These are phyloP conservation scores for Doryteuthis pealeii DNA, from an alignment of 1,140 invertebrate genomes.

Conservation along the genomic window DNA sequence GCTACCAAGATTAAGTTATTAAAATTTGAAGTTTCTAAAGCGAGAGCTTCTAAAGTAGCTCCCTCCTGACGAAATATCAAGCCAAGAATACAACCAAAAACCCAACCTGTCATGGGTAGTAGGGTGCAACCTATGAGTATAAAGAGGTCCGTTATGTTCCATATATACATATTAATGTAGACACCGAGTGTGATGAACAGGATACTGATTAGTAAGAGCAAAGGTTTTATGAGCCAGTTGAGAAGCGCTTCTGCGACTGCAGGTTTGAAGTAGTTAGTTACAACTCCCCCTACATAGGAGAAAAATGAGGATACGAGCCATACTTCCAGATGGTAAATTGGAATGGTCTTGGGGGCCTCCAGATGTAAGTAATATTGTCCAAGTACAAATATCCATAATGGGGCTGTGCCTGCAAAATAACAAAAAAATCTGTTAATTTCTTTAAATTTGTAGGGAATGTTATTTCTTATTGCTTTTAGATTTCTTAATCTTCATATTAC, in stretches of 20 bases:
- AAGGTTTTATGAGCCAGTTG: constrained; percentile 54
- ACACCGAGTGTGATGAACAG: constrained; percentile 56
- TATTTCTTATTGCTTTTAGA: too few species aligned
- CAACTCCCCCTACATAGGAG: constrained; percentile 46
- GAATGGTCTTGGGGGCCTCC: constrained; percentile 34
- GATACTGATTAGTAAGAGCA: constrained; percentile 52
- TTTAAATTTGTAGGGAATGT: too few species aligned
- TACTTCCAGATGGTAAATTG: constrained; percentile 52
- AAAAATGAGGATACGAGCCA: constrained; percentile 52
- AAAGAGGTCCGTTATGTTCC: constrained; percentile 42
- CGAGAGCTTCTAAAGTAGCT: constrained; percentile 46
- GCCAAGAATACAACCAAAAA: constrained; percentile 38
- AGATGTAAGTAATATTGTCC: constrained; percentile 49
- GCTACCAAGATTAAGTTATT: constrained; percentile 52
- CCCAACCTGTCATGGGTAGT: constrained; percentile 47
- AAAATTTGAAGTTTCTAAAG: constrained; percentile 49
- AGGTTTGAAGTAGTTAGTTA: constrained; percentile 46
- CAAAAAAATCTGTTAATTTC: constrained; percentile 15
- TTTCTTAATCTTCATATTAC: too few species aligned
- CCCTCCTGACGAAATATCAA: constrained; percentile 44
- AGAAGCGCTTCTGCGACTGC: constrained; percentile 47
- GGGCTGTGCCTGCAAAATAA: constrained; percentile 48
- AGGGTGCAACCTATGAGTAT: constrained; percentile 44
- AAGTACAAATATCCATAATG: constrained; percentile 54
- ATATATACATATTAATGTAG: constrained; percentile 58